Conservation (phyloP, 2,888 invertebrate species). For the Habrosyne pyritoides region DNA sequence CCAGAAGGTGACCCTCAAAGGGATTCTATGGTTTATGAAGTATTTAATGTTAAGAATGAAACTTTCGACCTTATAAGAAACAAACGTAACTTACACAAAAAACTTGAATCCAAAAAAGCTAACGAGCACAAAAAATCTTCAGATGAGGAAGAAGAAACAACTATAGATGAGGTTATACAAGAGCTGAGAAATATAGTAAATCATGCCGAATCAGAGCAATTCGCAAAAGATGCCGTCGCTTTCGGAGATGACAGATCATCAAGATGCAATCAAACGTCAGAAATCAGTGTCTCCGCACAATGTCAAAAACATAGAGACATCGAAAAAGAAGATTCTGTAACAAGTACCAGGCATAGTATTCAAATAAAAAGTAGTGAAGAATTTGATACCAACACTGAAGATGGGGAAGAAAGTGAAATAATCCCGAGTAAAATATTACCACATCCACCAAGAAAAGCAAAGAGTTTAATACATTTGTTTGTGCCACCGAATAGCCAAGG, state of each 20-base stretch:
- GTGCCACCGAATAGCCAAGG: constrained; percentile 85
- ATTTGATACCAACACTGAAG: constrained; percentile 74
- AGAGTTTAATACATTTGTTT: constrained; percentile 88
- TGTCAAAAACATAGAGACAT: constrained; percentile 61
- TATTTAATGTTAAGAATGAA: constrained; percentile 84
- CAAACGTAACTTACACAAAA: constrained; percentile 70
- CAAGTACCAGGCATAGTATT: constrained; percentile 80
- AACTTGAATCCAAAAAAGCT: constrained; percentile 56
- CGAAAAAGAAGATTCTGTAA: constrained; percentile 80
- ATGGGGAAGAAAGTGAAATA: constrained; percentile 86
- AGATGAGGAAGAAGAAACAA: constrained; percentile 90
- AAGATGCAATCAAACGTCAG: constrained; percentile 70
- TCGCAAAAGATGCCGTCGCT: constrained; percentile 64
- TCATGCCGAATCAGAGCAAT: constrained; percentile 90
- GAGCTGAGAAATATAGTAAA: constrained; percentile 93
- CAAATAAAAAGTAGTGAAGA: constrained; percentile 76
- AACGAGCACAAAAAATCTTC: constrained; percentile 66
- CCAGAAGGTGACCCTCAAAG: constrained; percentile 87
- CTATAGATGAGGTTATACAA: constrained; percentile 94
- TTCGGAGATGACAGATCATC: constrained; percentile 61
- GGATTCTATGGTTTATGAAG: constrained; percentile 85
- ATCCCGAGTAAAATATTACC: constrained; percentile 91
- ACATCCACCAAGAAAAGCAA: constrained; percentile 90
- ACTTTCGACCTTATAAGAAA: constrained; percentile 77
- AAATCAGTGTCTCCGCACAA: constrained; percentile 66